Percentiles rank a stretch among this genome's conserved stretches.
These are phyloP conservation scores for Drosophila merina DNA, from an alignment of 2,888 invertebrate genomes.

Conservation along the genomic window DNA sequence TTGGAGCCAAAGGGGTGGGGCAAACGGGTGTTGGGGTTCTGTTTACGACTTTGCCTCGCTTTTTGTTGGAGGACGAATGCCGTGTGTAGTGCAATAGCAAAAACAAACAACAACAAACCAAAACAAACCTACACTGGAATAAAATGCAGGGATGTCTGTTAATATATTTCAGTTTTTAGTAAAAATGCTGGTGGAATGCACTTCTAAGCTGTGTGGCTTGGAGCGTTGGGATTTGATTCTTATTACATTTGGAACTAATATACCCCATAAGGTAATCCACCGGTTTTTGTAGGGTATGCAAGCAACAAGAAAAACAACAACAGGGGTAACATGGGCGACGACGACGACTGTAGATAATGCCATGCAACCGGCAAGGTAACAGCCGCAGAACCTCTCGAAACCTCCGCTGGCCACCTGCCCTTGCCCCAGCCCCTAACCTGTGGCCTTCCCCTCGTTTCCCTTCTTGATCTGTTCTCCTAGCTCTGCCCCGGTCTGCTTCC, in stretches of 20 bases:
- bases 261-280: not conserved
- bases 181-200: no score
- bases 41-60: conserved; percentile 54
- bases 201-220: no score
- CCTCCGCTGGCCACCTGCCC: conserved; percentile 65
- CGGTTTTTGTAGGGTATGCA: conserved; percentile 30
- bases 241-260: conserved; percentile 2
- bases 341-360: conserved; percentile 63
- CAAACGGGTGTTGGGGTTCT: conserved; percentile 39
- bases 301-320: conserved; percentile 22
- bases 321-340: conserved; percentile 7
- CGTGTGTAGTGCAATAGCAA: conserved; percentile 66
- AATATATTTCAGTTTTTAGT: not conserved
- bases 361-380: conserved; percentile 67
- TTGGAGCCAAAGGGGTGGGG: conserved; percentile 38
- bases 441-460: conserved; percentile 30
- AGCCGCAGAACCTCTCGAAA: conserved; percentile 48
- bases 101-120: conserved; percentile 54
- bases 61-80: conserved; percentile 74
- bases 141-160: not conserved
- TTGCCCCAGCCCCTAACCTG: conserved; percentile 48
- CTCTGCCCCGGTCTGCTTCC: not conserved
- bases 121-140: conserved; percentile 40
- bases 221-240: no score
- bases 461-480: conserved; percentile 1